Percentiles rank a stretch among this genome's conserved stretches.
Evolutionary conservation across 2,113 vertebrate species (phyloP).

Genomic region (Numida meleagris): DNA sequence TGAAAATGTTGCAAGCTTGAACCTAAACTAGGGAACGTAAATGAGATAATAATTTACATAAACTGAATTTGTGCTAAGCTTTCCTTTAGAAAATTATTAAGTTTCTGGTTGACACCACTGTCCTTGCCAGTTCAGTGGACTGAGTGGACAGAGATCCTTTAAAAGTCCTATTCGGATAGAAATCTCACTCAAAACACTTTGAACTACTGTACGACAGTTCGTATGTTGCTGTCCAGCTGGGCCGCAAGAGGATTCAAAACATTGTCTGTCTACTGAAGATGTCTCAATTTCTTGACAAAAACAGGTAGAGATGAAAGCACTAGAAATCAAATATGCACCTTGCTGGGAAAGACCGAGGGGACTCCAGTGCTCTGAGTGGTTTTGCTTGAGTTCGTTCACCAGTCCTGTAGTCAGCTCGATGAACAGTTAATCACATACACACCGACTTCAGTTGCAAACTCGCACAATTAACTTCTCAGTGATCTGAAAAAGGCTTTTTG

Average conservation of each 20-base stretch:
- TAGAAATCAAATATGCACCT: neutral
- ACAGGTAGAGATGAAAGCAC: neutral
- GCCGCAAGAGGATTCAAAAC: neutral
- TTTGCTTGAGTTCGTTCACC: neutral
- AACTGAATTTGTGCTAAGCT: neutral
- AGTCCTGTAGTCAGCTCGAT: accelerated
- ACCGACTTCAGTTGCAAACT: neutral
- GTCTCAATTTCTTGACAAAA: neutral
- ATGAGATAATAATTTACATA: neutral
- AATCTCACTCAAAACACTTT: neutral
- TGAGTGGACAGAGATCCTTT: neutral
- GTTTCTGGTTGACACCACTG: neutral
- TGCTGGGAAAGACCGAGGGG: neutral
- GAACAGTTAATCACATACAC: neutral
- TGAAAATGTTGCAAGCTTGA: neutral
- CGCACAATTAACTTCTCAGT: neutral
- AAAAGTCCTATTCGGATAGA: neutral
- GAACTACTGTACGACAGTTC: neutral
- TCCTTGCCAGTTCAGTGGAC: neutral
- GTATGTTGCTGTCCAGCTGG: neutral
- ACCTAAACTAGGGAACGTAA: neutral
- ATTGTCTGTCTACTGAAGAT: neutral
- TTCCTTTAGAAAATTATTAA: neutral
- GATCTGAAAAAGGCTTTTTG: neutral
- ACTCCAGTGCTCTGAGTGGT: neutral